Evolutionary conservation across 2,113 vertebrate species (phyloP).

Genomic region (Alligator sinensis): DNA sequence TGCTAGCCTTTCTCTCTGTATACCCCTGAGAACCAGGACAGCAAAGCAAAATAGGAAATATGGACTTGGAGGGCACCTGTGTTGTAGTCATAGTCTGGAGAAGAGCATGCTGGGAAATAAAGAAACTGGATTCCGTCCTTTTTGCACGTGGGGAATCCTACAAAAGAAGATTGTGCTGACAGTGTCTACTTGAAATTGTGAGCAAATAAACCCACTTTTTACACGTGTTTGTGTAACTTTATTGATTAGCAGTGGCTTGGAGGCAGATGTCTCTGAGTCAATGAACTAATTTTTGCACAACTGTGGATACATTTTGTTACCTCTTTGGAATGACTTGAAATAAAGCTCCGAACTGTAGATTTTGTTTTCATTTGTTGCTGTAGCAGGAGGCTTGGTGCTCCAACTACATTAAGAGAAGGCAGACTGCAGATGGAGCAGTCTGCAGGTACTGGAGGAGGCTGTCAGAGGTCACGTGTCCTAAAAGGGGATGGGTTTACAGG

Average conservation of each 20-base stretch:
- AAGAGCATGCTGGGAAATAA: not conserved
- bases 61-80: too few species aligned
- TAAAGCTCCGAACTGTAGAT: not conserved
- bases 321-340: not conserved
- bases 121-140: not conserved
- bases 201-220: not conserved
- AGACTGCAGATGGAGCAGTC: too few species aligned
- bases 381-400: too few species aligned
- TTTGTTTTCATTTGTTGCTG: too few species aligned
- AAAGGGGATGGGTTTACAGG: too few species aligned
- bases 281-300: not conserved
- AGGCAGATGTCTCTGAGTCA: not conserved
- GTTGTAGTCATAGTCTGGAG: not conserved
- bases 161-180: not conserved
- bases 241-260: not conserved
- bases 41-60: not conserved
- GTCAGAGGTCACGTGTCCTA: too few species aligned
- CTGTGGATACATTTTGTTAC: not conserved
- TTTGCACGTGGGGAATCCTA: not conserved
- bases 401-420: too few species aligned
- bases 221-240: not conserved
- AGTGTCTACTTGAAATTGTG: not conserved
- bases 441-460: too few species aligned
- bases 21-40: not conserved
- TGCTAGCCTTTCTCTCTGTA: not conserved